Evolutionary conservation across 1,140 invertebrate genomes (phyloP).

Genomic region (Odontomachus brunneus): DNA sequence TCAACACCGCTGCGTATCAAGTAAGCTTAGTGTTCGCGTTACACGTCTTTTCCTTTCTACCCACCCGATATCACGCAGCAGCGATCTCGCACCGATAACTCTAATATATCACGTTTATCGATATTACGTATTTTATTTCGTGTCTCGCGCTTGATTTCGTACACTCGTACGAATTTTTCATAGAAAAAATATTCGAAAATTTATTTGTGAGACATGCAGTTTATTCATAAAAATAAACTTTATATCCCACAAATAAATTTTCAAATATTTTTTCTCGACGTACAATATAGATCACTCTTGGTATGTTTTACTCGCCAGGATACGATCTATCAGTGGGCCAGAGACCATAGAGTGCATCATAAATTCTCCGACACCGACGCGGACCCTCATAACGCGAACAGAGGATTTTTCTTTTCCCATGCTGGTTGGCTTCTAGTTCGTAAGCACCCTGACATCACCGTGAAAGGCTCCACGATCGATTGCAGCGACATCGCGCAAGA

Average conservation of each 20-base stretch:
- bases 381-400: constrained; percentile 88
- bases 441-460: constrained; percentile 88
- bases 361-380: constrained; percentile 89
- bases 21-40: not conserved
- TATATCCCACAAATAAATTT: no score
- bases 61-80: no score
- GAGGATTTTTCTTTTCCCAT: constrained; percentile 90
- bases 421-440: constrained; percentile 89
- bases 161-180: no score
- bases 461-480: constrained; percentile 86
- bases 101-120: no score
- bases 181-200: no score
- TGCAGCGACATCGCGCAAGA: constrained; percentile 90
- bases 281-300: no score
- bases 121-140: constrained; percentile 82
- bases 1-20: not conserved
- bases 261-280: no score
- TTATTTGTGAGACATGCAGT: no score
- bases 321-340: constrained; percentile 80
- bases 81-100: no score
- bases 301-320: no score
- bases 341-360: constrained; percentile 89
- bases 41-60: not conserved
- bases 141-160: no score
- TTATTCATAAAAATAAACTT: no score